Evolutionary conservation across 2,797 vertebrate species (phyloP).

Genomic region (Oreochromis mossambicus): DNA sequence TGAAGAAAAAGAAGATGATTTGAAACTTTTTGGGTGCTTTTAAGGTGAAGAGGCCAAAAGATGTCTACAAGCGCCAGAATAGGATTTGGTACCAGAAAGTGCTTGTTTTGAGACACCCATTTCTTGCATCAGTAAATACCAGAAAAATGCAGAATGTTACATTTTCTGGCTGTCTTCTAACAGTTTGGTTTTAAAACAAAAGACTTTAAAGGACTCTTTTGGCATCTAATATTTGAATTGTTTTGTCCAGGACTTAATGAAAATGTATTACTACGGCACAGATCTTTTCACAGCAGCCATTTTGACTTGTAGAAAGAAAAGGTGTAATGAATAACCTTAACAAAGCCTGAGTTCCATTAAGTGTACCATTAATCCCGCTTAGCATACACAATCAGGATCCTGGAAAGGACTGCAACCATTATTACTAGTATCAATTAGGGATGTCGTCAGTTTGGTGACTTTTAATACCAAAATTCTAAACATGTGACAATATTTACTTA

Average conservation of each 20-base stretch:
- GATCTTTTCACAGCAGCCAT: neutral
- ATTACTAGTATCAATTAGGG: neutral
- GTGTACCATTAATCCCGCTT: neutral
- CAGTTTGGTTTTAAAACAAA: neutral
- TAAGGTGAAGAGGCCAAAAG: neutral
- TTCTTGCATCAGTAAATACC: neutral
- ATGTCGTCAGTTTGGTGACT: rapidly evolving
- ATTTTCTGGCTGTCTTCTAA: rapidly evolving
- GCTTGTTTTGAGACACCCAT: neutral
- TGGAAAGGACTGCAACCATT: neutral
- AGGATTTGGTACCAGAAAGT: neutral
- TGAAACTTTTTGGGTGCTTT: neutral
- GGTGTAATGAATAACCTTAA: neutral
- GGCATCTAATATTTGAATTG: neutral
- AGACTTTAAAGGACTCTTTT: neutral
- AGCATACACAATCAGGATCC: neutral
- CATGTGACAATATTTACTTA: neutral
- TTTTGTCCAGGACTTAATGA: neutral
- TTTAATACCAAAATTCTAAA: neutral
- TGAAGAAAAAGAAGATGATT: neutral
- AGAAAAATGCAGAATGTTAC: neutral
- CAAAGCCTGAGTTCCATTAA: neutral
- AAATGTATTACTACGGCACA: neutral
- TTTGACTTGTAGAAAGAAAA: neutral
- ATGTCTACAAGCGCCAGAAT: neutral